These are phyloP conservation scores for Athripsodes cinereus DNA, from an alignment of 2,888 invertebrate species.

Conservation along the genomic window DNA sequence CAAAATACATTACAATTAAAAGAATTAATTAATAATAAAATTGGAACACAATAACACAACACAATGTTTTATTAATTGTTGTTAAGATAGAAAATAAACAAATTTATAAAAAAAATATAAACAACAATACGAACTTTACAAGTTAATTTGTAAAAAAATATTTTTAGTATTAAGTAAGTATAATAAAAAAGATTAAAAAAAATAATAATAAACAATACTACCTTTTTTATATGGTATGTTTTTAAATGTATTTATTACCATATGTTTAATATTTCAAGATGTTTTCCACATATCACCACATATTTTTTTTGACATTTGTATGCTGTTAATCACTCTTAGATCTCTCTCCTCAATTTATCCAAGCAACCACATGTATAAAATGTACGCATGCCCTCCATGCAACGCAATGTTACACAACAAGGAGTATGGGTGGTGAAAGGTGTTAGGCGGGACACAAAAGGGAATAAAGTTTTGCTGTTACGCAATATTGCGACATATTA, in stretches of 20 bases:
- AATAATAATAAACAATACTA: constrained; percentile 22
- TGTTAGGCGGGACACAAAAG: background rate
- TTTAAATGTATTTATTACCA: constrained; percentile 9
- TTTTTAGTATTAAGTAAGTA: constrained; percentile 4
- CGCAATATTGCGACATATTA: too few species aligned
- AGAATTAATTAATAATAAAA: too few species aligned
- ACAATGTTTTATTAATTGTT: too few species aligned
- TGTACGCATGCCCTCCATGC: constrained; percentile 14
- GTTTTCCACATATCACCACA: constrained; percentile 14
- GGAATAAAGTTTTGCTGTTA: too few species aligned
- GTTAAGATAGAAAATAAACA: too few species aligned
- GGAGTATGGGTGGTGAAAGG: background rate
- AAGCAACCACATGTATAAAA: constrained; percentile 13
- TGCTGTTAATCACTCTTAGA: constrained; percentile 24
- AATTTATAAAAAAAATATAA: too few species aligned
- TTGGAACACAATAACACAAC: too few species aligned
- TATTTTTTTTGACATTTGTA: constrained; percentile 9
- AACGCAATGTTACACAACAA: constrained; percentile 2
- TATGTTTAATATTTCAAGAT: constrained; percentile 4
- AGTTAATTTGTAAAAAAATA: background rate
- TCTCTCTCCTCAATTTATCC: background rate
- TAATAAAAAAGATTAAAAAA: constrained; percentile 10
- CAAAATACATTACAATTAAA: too few species aligned
- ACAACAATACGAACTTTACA: background rate
- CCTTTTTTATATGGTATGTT: constrained; percentile 17